phyloP scores from a whole-genome alignment of 35 echinoderm and acorn worm species.

The Hemicentrotus pulcherrimus region DNA sequence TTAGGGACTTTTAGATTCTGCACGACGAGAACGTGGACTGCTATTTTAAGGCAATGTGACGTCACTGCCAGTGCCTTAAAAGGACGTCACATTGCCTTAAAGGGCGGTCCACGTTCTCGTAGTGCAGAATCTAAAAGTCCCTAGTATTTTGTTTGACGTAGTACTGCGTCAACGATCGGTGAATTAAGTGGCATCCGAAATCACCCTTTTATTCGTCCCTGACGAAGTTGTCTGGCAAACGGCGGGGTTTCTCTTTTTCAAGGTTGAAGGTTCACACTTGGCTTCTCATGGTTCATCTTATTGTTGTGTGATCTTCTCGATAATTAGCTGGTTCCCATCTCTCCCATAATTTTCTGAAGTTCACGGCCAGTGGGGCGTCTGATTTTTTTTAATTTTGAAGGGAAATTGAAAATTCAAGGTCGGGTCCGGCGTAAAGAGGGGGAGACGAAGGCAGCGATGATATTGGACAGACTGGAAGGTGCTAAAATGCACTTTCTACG shows the following conservation, averaged over 20 bases:
- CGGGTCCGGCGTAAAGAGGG: not conserved
- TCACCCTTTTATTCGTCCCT: not conserved
- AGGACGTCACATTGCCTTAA: too few relatives aligned
- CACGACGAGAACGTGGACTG: too few relatives aligned
- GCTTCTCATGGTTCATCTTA: not conserved
- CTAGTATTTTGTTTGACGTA: too few relatives aligned
- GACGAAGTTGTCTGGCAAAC: not conserved
- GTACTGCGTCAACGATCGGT: too few relatives aligned
- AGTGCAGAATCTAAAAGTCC: too few relatives aligned
- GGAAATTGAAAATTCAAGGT: not conserved
- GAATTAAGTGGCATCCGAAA: not conserved
- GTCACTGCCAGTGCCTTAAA: too few relatives aligned
- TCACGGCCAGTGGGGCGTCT: not conserved
- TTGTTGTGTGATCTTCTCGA: not conserved
- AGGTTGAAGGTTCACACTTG: not conserved
- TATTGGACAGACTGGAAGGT: not conserved
- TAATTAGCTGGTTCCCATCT: not conserved
- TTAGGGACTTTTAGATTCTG: too few relatives aligned
- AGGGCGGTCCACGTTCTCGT: too few relatives aligned
- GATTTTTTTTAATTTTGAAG: not conserved
- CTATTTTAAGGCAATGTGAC: too few relatives aligned
- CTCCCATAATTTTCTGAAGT: not conserved
- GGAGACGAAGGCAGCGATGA: not conserved
- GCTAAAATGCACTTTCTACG: too few relatives aligned
- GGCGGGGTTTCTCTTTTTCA: not conserved